Base-by-base conservation (phyloP, 2,888 invertebrate species). In the Miltochrista miniata region DNA sequence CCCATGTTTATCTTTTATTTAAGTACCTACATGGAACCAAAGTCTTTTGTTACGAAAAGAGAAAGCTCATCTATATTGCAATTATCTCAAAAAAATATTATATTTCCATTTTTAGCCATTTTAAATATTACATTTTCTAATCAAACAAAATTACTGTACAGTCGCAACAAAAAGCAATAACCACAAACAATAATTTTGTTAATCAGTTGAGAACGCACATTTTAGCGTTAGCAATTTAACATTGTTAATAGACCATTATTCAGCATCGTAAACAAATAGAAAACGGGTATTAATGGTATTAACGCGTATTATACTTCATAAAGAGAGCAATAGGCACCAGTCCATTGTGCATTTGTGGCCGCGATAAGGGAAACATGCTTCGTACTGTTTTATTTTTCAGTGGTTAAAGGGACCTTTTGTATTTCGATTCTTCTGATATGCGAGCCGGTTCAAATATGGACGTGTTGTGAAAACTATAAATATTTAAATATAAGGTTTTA, bases 261-360 rank as follows among this genome's bases (percentile, higher is more conserved):
- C 58, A 43, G 65, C 70, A 60, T 76, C 82, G 72, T 82, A 83
- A 83, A 83, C 81, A 80, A 83, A 83, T 82, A 81, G 80, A 77
- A 78, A 81, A 77, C 68, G 65, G 63, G 68, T 79, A 79, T 79
- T 79, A 73, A 75, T 72, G 70, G 69, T 62, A 61, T 53, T 53
- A 53, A 53, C 49, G 54, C 51, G 74, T 68, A 78, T 81, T 82
- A 78, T 64, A 81, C 74, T 83, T 78, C 75, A 79, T 66, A 66
- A 66, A 69, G 74, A 64, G 44, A 56, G 60, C 49, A 64, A 64
- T 48, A 45, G 55, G 48, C 45, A 11, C 14, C 49, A 46, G 29
- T 41, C 70, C 75, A 83, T 83, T 83, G 79, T 81, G 72, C 63
- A 59, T 50, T 50, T 41, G 52, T 48, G 40, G 13, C 34, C 52